Base-by-base conservation (phyloP, 2,888 invertebrate genomes). In the Drosophila suboccidentalis region DNA sequence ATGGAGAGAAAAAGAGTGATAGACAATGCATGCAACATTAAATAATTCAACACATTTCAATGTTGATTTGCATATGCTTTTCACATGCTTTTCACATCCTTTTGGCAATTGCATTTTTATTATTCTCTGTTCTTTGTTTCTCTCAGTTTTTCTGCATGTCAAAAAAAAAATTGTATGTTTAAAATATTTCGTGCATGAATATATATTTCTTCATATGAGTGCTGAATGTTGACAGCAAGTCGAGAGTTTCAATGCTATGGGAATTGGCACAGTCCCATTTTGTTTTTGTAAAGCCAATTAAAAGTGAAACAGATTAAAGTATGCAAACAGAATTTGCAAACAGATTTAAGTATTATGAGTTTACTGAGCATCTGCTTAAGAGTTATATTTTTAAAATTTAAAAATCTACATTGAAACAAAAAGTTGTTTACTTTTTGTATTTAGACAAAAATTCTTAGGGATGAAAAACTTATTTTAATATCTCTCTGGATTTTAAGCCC, bases 51-150 rank as follows among this genome's bases (percentile, higher is more conserved):
- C 50, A 59, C 26, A 58, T 39, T 63, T 63, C 22, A 15, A 55
- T 47, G 38, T 34, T 51, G 29, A 54, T 38, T 57, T 75, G 44
- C 32, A 36, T 44, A 49, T 36, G n/a, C 10, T 54, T 60, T 75
- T 47, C 36, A 36, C 47, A 49, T 36, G 15, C 10, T 54, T 44
- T 32, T 43, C 50, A 39, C 75, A 62, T 50, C 17, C 38, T 65
- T 72, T 57, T 50, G 46, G 44, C 62, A 63, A 59, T 71, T 80
- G 62, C 62, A 44, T 32, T 60, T 71, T 15, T 50, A 46, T 41
- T 57, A 41, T 73, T 67, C 26, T 73, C 13, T 49, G 41, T 34
- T 38, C 22, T 60, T 39, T 19, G 36, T 58, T 44, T 53, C 53
- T 26, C 26, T 4, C 43, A 43, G 11, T 49, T 43, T 58, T 22